Percentiles rank a stretch among this genome's conserved stretches.
Evolutionary conservation across 1,140 invertebrate species (phyloP).

Genomic region (Frieseomelitta varia): DNA sequence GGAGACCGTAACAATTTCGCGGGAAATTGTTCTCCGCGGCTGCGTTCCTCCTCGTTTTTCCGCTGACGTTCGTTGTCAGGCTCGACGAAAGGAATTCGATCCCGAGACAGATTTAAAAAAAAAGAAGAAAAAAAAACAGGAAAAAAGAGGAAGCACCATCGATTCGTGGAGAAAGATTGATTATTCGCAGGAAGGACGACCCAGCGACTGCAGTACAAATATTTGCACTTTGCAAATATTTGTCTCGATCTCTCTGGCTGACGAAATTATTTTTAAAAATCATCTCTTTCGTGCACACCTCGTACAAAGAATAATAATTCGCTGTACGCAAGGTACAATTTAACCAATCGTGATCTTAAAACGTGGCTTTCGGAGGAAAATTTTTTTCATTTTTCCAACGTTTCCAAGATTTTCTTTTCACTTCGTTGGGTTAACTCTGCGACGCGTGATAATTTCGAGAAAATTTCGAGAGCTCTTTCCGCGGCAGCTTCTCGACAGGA

Average conservation of each 20-base stretch:
- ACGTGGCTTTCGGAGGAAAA: too few relatives aligned
- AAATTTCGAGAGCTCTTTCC: background rate
- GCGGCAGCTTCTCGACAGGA: background rate
- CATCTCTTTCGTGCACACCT: too few relatives aligned
- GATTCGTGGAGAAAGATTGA: background rate
- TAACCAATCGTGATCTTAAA: too few relatives aligned
- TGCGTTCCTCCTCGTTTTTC: background rate
- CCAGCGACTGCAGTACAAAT: too few relatives aligned
- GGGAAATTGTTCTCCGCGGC: background rate
- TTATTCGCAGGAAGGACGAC: background rate
- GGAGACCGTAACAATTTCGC: constrained; percentile 6
- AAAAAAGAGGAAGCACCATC: background rate
- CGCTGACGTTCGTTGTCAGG: background rate
- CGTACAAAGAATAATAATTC: too few relatives aligned
- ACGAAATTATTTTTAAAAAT: too few relatives aligned
- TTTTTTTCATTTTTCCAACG: background rate
- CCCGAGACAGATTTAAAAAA: background rate
- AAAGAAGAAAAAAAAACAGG: too few relatives aligned
- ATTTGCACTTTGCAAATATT: too few relatives aligned
- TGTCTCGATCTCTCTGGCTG: too few relatives aligned
- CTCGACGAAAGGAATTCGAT: background rate
- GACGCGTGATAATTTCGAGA: background rate
- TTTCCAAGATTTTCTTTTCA: background rate
- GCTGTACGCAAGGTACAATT: too few relatives aligned
- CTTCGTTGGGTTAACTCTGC: background rate